Percentiles rank a stretch among this genome's conserved stretches.
phyloP scores from a whole-genome alignment of 2,113 vertebrate species.

The Bothrops jararaca region DNA sequence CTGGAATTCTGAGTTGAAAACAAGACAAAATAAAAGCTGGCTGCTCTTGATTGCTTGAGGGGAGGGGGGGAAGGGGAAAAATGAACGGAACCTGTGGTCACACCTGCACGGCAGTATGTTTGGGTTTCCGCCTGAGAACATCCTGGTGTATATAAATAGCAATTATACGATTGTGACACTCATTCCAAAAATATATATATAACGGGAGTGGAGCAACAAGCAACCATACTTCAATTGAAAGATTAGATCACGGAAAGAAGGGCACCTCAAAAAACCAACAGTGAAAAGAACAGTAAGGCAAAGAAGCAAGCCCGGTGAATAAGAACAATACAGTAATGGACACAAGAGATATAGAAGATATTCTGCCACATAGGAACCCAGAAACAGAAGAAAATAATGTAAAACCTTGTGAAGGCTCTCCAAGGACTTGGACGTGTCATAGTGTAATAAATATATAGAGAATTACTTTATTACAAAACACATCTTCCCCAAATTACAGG shows the following conservation, averaged over 20 bases:
- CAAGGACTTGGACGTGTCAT: neutral
- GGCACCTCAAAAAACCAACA: neutral
- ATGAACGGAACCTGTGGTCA: neutral
- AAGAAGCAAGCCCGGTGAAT: neutral
- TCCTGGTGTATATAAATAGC: neutral
- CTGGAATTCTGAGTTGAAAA: neutral
- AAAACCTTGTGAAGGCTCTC: neutral
- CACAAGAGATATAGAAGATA: neutral
- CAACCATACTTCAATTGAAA: neutral
- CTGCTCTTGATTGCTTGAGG: neutral
- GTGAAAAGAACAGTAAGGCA: neutral
- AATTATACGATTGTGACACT: neutral
- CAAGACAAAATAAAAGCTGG: neutral
- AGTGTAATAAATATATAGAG: no score
- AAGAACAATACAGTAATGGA: neutral
- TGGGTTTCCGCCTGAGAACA: neutral
- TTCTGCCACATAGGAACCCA: neutral
- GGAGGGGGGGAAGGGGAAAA: neutral
- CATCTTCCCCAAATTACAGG: neutral
- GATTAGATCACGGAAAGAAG: neutral
- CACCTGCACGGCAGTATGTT: neutral
- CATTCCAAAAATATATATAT: neutral
- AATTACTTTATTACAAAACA: neutral
- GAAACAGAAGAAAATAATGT: neutral
- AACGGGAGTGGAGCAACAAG: neutral